Evolutionary conservation across 2,888 invertebrate genomes (phyloP).

Genomic region (Drosophila mayaguana): DNA sequence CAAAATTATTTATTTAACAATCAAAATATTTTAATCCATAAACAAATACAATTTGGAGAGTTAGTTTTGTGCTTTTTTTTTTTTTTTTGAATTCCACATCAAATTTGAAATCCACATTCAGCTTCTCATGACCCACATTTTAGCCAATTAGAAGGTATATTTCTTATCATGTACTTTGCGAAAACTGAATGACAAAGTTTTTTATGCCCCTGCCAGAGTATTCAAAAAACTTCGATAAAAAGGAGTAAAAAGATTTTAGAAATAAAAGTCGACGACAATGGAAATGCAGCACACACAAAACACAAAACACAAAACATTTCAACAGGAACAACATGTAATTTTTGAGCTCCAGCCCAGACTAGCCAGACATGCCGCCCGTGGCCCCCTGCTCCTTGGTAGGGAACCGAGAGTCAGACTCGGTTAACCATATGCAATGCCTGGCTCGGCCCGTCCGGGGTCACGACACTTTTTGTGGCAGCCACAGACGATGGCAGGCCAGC

Average conservation of each 20-base stretch:
- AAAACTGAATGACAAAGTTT: slow-evolving; percentile 13
- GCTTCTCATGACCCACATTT: neutral
- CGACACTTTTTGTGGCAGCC: slow-evolving; percentile 82
- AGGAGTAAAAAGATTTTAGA: slow-evolving; percentile 60
- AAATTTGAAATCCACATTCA: neutral
- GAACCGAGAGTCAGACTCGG: slow-evolving; percentile 47
- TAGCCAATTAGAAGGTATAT: neutral
- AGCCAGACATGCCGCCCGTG: slow-evolving; percentile 46
- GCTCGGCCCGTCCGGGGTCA: slow-evolving; percentile 79
- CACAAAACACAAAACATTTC: slow-evolving; percentile 75
- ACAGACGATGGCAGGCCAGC: slow-evolving; percentile 57
- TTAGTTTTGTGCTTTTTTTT: no score
- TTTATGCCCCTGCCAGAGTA: slow-evolving; percentile 43
- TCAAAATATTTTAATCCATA: neutral
- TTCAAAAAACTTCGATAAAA: slow-evolving; percentile 35
- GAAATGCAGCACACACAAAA: slow-evolving; percentile 67
- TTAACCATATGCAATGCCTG: slow-evolving; percentile 72
- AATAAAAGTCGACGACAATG: slow-evolving; percentile 75
- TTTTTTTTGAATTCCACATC: neutral
- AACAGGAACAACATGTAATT: slow-evolving; percentile 80
- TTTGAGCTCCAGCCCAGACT: slow-evolving; percentile 55
- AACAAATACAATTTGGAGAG: no score
- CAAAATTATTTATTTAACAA: neutral
- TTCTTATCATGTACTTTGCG: neutral
- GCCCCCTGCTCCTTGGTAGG: slow-evolving; percentile 44